These are phyloP conservation scores for Porphyrio hochstetteri DNA, from an alignment of 2,113 vertebrate genomes.

Conservation along the genomic window DNA sequence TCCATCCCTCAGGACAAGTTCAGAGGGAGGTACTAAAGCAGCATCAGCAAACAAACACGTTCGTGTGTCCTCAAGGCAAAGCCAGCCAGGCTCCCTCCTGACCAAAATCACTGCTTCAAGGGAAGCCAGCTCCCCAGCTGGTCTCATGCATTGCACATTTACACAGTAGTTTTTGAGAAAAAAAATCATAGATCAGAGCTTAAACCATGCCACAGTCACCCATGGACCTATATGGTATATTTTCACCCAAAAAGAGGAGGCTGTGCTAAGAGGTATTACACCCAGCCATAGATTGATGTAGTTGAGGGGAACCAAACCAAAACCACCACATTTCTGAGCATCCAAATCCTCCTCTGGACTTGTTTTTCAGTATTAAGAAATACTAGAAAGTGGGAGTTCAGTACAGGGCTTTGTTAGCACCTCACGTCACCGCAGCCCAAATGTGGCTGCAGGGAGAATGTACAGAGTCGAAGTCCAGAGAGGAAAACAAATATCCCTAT, in stretches of 20 bases:
- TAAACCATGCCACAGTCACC: not conserved
- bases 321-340: not conserved
- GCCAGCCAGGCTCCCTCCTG: not conserved
- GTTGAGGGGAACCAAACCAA: not conserved
- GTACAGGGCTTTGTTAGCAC: not conserved
- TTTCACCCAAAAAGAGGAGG: not conserved
- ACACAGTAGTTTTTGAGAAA: not conserved
- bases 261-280: not conserved
- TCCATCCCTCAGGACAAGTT: not conserved
- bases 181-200: not conserved
- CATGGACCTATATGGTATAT: not conserved
- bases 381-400: not conserved
- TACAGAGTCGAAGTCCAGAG: not conserved
- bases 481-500: slow-evolving; percentile 27
- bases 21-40: not conserved
- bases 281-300: not conserved
- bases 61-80: not conserved
- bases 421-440: not conserved
- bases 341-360: not conserved
- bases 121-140: not conserved
- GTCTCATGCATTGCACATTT: not conserved
- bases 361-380: not conserved
- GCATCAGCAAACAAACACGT: not conserved
- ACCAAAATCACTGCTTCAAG: not conserved
- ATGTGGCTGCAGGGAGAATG: not conserved